phyloP scores from a whole-genome alignment of 1,140 invertebrate species.

The Choristoneura fumiferana region DNA sequence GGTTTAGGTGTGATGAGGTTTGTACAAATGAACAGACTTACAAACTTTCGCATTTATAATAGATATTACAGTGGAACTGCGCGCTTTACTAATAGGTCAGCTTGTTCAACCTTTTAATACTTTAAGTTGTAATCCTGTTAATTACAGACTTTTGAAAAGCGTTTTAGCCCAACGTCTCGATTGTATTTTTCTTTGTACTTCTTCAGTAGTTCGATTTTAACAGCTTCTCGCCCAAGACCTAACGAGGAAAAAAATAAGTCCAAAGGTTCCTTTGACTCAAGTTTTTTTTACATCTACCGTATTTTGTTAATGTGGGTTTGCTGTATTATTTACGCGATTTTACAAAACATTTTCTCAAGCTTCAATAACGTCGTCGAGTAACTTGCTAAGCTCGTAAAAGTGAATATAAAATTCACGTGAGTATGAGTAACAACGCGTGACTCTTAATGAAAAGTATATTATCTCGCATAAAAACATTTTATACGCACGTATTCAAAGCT shows the following conservation, averaged over 20 bases:
- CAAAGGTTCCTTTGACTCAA: not conserved
- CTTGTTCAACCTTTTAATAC: too few relatives aligned
- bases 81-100: too few relatives aligned
- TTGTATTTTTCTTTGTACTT: not conserved
- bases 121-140: too few relatives aligned
- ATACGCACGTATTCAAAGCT: slow-evolving; percentile 53
- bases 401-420: slow-evolving; percentile 49
- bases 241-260: not conserved
- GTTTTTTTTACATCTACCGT: slow-evolving; percentile 1
- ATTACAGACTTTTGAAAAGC: too few relatives aligned
- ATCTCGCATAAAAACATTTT: slow-evolving; percentile 71
- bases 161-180: too few relatives aligned
- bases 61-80: too few relatives aligned
- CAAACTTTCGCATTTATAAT: too few relatives aligned
- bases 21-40: too few relatives aligned
- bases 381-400: slow-evolving; percentile 45
- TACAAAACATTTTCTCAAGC: slow-evolving; percentile 30
- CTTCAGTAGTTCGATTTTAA: slow-evolving; percentile 4
- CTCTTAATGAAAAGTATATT: slow-evolving; percentile 70
- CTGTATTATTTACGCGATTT: slow-evolving; percentile 17
- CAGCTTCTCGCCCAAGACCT: not conserved
- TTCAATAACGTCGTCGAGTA: slow-evolving; percentile 34
- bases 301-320: not conserved
- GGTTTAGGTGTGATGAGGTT: too few relatives aligned
- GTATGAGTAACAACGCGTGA: slow-evolving; percentile 48